A percentile compares a stretch with the other conserved stretches of the same genome.
phyloP scores from a whole-genome alignment of 1,140 invertebrate species.

The Atopsyche davidsoni region DNA sequence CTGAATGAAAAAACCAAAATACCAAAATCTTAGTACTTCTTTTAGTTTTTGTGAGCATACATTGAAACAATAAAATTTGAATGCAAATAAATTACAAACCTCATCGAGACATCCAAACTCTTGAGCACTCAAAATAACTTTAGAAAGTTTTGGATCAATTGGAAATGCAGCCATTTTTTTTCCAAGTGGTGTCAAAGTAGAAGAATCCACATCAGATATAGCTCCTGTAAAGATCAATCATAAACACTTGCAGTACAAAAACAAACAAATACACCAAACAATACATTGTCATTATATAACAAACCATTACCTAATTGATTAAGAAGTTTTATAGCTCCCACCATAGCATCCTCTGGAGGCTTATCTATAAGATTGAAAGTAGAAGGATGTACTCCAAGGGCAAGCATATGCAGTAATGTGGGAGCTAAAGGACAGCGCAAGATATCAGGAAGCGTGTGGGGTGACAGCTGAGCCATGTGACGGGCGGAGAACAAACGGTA shows the following conservation, averaged over 20 bases:
- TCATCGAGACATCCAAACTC: slow-evolving; percentile 82
- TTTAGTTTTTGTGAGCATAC: not conserved
- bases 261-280: slow-evolving; percentile 5
- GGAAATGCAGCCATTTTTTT: slow-evolving; percentile 87
- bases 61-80: slow-evolving; percentile 18
- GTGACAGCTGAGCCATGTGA: slow-evolving; percentile 64
- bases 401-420: slow-evolving; percentile 75
- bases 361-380: slow-evolving; percentile 90
- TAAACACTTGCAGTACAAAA: slow-evolving; percentile 6
- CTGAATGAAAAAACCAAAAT: slow-evolving; percentile 33
- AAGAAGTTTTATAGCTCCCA: slow-evolving; percentile 62
- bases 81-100: slow-evolving; percentile 36
- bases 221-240: slow-evolving; percentile 37
- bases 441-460: slow-evolving; percentile 81
- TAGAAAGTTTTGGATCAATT: slow-evolving; percentile 84
- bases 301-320: slow-evolving; percentile 57
- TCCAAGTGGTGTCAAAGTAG: slow-evolving; percentile 72
- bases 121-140: slow-evolving; percentile 71
- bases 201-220: slow-evolving; percentile 38
- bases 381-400: slow-evolving; percentile 73
- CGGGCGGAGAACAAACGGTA: slow-evolving; percentile 74
- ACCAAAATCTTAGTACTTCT: too few species aligned
- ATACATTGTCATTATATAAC: slow-evolving; percentile 17
- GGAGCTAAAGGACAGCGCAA: slow-evolving; percentile 66
- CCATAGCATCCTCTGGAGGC: slow-evolving; percentile 65